phyloP scores from a whole-genome alignment of 1,140 invertebrate species.

The Holcopasites calliopsidis region DNA sequence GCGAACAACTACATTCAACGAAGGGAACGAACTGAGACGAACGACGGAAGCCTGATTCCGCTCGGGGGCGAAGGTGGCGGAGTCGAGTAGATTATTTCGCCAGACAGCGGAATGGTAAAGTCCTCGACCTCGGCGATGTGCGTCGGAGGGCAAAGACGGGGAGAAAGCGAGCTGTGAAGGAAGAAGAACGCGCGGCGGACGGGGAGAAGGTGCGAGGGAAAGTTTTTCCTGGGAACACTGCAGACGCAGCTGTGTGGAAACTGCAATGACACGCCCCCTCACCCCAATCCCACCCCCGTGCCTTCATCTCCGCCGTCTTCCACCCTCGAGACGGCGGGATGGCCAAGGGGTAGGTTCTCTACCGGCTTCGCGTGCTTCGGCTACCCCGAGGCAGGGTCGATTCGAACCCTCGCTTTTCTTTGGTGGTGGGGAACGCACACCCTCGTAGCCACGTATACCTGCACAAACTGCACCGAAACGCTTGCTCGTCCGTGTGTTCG shows the following conservation, averaged over 20 bases:
- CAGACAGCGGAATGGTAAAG: conserved; percentile 71
- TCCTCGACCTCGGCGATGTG: conserved; percentile 42
- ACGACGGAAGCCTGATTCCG: not conserved
- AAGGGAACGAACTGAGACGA: not conserved
- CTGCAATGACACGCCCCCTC: conserved; percentile 63
- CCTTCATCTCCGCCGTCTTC: conserved; percentile 15
- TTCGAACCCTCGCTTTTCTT: conserved; percentile 45
- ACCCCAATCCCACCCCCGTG: conserved; percentile 14
- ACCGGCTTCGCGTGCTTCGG: conserved; percentile 42
- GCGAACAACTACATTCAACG: no score
- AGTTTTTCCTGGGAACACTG: conserved; percentile 45
- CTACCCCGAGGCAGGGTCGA: conserved; percentile 61
- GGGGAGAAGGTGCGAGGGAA: not conserved
- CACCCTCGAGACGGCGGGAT: conserved; percentile 48
- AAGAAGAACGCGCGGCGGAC: not conserved
- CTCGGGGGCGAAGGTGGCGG: conserved; percentile 42
- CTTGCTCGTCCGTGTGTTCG: no score
- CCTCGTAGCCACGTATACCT: not conserved
- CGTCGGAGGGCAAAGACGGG: conserved; percentile 35
- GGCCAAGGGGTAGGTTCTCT: conserved; percentile 50
- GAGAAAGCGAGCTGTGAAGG: not conserved
- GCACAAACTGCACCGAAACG: not conserved
- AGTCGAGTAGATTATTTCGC: conserved; percentile 65
- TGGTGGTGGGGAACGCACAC: conserved; percentile 24
- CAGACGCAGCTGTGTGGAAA: conserved; percentile 61